These are phyloP conservation scores for Eurosta solidaginis DNA, from an alignment of 1,140 invertebrate genomes.

Conservation along the genomic window DNA sequence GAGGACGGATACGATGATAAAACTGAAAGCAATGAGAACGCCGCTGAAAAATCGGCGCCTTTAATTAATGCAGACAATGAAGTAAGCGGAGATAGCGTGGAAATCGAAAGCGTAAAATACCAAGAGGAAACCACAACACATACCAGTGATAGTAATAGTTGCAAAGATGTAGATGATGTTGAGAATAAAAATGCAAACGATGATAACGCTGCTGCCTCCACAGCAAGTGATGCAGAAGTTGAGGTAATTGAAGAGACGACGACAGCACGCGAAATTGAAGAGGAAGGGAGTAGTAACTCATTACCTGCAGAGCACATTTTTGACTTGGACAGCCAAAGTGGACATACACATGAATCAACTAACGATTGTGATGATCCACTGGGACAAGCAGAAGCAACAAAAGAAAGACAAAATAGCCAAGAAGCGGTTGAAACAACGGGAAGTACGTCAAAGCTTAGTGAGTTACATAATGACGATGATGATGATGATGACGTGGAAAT, in stretches of 20 bases:
- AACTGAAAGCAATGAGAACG: not conserved
- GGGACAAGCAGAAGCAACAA: not conserved
- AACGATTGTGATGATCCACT: constrained; percentile 11
- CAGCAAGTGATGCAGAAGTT: not conserved
- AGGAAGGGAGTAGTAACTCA: not conserved
- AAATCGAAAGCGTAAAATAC: not conserved
- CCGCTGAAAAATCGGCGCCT: not conserved
- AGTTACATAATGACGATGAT: not conserved
- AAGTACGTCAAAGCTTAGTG: not conserved
- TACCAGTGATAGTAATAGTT: not conserved
- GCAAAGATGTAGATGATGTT: not conserved
- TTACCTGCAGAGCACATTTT: not conserved
- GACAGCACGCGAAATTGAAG: not conserved
- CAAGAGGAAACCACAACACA: not conserved
- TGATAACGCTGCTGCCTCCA: not conserved
- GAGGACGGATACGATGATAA: not conserved
- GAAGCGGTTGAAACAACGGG: not conserved
- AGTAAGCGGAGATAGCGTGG: not conserved
- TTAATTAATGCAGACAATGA: not conserved
- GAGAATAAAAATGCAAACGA: constrained; percentile 1
- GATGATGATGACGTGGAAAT: constrained; percentile 34
- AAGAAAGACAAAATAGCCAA: not conserved
- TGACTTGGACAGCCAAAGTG: not conserved
- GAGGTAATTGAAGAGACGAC: not conserved
- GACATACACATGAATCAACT: not conserved